A percentile compares a stretch with the other conserved stretches of the same genome.
Conservation (phyloP, 1,140 invertebrate species). For the Trypoxylus dichotomus region DNA sequence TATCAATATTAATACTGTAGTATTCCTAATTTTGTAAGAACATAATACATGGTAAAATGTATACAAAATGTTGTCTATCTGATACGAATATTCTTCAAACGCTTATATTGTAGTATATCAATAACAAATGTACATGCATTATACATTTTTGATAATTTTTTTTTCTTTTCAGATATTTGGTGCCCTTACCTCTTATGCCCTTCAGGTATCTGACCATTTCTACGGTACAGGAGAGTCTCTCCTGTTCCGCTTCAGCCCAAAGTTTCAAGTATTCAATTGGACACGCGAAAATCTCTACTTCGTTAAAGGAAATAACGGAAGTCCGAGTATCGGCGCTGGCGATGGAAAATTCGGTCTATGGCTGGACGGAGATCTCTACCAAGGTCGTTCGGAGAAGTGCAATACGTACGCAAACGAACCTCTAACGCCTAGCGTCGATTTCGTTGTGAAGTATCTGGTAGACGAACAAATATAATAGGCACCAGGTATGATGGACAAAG, state of each 20-base stretch:
- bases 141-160: too few relatives aligned
- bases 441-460: conserved; percentile 96
- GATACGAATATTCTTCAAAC: too few relatives aligned
- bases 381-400: conserved; percentile 91
- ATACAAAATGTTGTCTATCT: too few relatives aligned
- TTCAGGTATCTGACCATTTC: conserved; percentile 93
- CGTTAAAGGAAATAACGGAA: conserved; percentile 95
- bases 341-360: conserved; percentile 97
- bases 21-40: too few relatives aligned
- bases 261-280: conserved; percentile 91
- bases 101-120: too few relatives aligned
- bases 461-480: too few relatives aligned
- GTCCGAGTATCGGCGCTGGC: conserved; percentile 93
- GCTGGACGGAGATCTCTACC: conserved; percentile 95
- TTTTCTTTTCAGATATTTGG: conserved; percentile 84
- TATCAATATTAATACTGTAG: too few relatives aligned
- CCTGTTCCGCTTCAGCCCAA: conserved; percentile 87
- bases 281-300: conserved; percentile 98
- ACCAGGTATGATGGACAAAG: too few relatives aligned
- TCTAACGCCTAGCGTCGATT: conserved; percentile 89
- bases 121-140: too few relatives aligned
- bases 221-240: conserved; percentile 98
- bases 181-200: conserved; percentile 87
- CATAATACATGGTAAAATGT: too few relatives aligned
- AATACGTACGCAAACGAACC: conserved; percentile 95